These are phyloP conservation scores for Cyanoderma ruficeps DNA, from an alignment of 2,113 vertebrate genomes.

Conservation along the genomic window DNA sequence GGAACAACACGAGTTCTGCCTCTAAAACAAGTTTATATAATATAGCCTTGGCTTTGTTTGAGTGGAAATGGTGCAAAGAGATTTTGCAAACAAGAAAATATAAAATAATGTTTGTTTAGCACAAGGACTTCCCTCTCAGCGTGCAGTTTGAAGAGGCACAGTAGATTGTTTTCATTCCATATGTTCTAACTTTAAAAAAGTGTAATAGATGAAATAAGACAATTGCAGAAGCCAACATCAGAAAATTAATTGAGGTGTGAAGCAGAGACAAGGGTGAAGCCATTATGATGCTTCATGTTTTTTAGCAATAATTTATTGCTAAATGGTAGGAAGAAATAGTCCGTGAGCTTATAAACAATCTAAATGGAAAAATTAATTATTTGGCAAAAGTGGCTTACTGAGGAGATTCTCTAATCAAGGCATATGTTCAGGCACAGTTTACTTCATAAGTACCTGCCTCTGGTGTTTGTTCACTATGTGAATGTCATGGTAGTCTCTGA, in stretches of 20 bases:
- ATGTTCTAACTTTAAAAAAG: background rate
- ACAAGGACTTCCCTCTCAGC: background rate
- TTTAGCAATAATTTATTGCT: background rate
- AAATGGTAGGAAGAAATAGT: background rate
- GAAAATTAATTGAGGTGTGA: background rate
- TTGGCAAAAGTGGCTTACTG: background rate
- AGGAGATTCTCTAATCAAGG: background rate
- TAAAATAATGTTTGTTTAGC: background rate
- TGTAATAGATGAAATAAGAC: background rate
- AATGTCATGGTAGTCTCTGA: background rate
- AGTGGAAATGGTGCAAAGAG: background rate
- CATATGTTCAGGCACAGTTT: background rate
- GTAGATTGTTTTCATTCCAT: background rate
- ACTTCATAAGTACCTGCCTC: background rate
- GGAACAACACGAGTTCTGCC: conserved; percentile 53
- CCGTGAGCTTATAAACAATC: background rate
- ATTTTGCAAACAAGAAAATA: background rate
- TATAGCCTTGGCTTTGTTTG: background rate
- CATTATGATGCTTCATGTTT: background rate
- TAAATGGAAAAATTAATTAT: background rate
- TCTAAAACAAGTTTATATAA: conserved; percentile 39
- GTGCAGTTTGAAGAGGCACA: background rate
- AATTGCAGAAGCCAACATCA: background rate
- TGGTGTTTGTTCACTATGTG: background rate
- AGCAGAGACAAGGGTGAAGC: background rate